Evolutionary conservation across 23 tunicate genomes (phyloP).

Genomic region (Diplosoma virens): DNA sequence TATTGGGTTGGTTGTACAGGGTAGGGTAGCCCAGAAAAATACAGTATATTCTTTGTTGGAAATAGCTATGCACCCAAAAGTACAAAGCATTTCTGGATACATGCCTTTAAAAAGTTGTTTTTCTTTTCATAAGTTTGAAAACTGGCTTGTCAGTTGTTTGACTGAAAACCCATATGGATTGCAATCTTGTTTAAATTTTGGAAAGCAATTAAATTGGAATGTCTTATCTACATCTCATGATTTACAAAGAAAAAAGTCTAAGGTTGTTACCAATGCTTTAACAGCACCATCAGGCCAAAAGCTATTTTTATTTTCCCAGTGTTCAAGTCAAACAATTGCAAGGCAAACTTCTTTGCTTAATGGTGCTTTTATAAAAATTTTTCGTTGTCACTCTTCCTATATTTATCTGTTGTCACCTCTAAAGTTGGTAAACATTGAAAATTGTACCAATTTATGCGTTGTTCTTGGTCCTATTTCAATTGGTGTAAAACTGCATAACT

Average conservation of each 20-base stretch:
- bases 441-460: constrained; percentile 55
- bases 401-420: constrained; percentile 74
- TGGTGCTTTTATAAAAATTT: constrained; percentile 48
- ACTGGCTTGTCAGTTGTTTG: constrained; percentile 44
- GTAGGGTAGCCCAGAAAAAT: constrained; percentile 19
- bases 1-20: constrained; percentile 32
- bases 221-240: constrained; percentile 1
- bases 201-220: constrained; percentile 58
- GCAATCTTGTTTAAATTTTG: constrained; percentile 34
- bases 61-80: constrained; percentile 15
- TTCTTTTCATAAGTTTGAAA: constrained; percentile 37
- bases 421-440: constrained; percentile 80
- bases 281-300: constrained; percentile 25
- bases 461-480: constrained; percentile 81
- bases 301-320: constrained; percentile 47
- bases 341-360: constrained; percentile 42
- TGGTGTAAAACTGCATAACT: constrained; percentile 49
- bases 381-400: constrained; percentile 56
- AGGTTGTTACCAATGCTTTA: constrained; percentile 30
- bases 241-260: constrained; percentile 22
- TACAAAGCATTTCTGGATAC: constrained; percentile 62
- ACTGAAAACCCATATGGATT: constrained; percentile 58
- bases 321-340: constrained; percentile 77
- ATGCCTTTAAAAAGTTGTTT: constrained; percentile 31
- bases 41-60: constrained; percentile 36